Base-by-base conservation (phyloP, 64 coral and sea anemone species). In the Actinia tenebrosa region DNA sequence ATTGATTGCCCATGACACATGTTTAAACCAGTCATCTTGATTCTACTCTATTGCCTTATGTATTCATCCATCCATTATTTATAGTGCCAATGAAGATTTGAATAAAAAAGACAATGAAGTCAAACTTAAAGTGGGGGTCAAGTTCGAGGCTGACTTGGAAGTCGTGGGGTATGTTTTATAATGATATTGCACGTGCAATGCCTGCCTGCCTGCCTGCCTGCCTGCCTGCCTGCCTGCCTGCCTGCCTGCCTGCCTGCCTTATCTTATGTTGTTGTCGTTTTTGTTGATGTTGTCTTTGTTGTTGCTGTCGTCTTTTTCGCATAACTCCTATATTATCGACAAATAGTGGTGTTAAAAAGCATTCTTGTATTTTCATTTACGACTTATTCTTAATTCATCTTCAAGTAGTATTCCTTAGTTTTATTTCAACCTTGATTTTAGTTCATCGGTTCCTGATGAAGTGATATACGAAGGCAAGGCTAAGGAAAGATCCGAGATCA, bases 91-190 rank as follows among this genome's bases (percentile, higher is more conserved):
- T 75, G 37, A 45, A 44, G 90, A 92, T 72, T 20, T 18, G 5
- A 52, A 83, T 64, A 25, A 5, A 7, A 87, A 87, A 42, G 90
- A 92, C 78, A 92, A 92, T 60, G 42, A 37, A 25, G 11, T 27
- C 22, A 80, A 15, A 9, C 16, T 87, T 18, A 27, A 77, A 10
- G 61, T 92, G 42, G 25, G 1, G 3, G 90, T 92, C 3, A 92
- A 83, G 60, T 92, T 87, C 80, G 90, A 92, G 75, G 86, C 90
- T 19, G 90, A 92, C 80, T 44, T 92, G 13, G 90, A 92, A 60
- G 66, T 92, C 7, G 81, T 44, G 71, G 90, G 90, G 90, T 92
- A 87, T 23, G 85, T 87, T 3, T 44, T 7, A 10, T 84, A 69
- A 69, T 23, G 30, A 37, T 37, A 37, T 37, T 37, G 1, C 30